These are phyloP conservation scores for Terebella lapidaria DNA, from an alignment of 2,888 invertebrate species.

Conservation along the genomic window DNA sequence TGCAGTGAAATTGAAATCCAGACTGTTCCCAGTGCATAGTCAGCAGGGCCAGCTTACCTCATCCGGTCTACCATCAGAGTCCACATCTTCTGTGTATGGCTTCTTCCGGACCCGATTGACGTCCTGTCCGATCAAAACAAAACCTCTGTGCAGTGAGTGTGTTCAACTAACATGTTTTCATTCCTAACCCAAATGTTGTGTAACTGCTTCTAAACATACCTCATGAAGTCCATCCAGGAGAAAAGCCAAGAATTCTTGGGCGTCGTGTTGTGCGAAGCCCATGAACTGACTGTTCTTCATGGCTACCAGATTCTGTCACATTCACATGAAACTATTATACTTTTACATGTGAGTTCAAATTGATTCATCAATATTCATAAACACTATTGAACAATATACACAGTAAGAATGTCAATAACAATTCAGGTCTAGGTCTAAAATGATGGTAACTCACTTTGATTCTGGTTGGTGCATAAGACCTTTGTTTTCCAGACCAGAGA, in stretches of 20 bases:
- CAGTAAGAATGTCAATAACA: background rate
- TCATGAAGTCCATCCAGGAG: conserved; percentile 52
- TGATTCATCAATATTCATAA: too few species aligned
- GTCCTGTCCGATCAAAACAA: too few species aligned
- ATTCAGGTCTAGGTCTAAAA: conserved; percentile 1
- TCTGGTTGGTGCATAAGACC: conserved; percentile 54
- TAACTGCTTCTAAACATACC: too few species aligned
- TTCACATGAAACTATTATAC: too few species aligned
- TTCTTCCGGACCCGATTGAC: conserved; percentile 53
- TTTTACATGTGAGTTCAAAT: too few species aligned
- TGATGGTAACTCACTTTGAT: conserved; percentile 44
- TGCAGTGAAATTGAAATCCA: too few species aligned
- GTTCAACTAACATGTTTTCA: too few species aligned
- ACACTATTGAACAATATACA: too few species aligned
- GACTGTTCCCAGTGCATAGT: background rate
- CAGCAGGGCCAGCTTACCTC: conserved; percentile 31
- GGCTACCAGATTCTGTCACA: conserved; percentile 51
- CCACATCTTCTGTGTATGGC: conserved; percentile 49
- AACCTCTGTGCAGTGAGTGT: too few species aligned
- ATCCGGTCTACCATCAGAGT: conserved; percentile 54
- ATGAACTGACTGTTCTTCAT: conserved; percentile 57
- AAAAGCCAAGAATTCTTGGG: conserved; percentile 59
- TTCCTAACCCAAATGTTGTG: too few species aligned
- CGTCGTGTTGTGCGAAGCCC: conserved; percentile 59
- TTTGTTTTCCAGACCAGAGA: conserved; percentile 55